These are phyloP conservation scores for Ormyrus labotus DNA, from an alignment of 2,888 invertebrate genomes.

Conservation along the genomic window DNA sequence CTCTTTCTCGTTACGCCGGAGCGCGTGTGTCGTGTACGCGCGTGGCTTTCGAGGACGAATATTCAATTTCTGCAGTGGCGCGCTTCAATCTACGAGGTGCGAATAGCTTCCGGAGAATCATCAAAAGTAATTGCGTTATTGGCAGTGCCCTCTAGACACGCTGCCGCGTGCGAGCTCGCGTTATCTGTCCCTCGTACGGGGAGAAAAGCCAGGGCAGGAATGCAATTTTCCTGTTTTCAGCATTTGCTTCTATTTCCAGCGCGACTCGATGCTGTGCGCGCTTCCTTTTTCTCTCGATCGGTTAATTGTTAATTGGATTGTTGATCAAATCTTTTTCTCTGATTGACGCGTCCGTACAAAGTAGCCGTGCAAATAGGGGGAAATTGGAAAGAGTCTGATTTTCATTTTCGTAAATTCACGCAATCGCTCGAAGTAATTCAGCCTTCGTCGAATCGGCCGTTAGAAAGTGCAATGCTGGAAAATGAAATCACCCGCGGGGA, in stretches of 20 bases:
- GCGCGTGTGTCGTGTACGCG: constrained; percentile 37
- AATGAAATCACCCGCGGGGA: neutral
- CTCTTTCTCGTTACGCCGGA: neutral
- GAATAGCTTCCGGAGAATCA: constrained; percentile 65
- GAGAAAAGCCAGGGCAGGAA: constrained; percentile 12
- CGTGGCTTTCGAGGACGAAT: constrained; percentile 58
- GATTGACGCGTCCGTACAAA: too few species aligned
- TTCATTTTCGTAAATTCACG: too few species aligned
- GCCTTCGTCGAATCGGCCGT: too few species aligned
- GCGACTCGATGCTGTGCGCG: neutral
- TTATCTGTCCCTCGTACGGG: neutral
- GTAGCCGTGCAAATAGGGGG: too few species aligned
- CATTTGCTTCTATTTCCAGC: constrained; percentile 30
- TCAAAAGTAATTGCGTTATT: constrained; percentile 68
- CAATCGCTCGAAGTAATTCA: too few species aligned
- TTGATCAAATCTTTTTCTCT: too few species aligned
- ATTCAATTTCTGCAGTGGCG: constrained; percentile 64
- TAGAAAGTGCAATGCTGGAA: neutral
- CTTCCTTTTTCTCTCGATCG: constrained; percentile 14
- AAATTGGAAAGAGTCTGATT: too few species aligned
- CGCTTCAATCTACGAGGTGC: constrained; percentile 63
- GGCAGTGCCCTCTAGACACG: constrained; percentile 43
- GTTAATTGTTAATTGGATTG: constrained; percentile 46
- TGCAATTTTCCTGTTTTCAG: constrained; percentile 45
- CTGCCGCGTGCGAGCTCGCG: constrained; percentile 39